Evolutionary conservation across 1,140 invertebrate genomes (phyloP).

Genomic region (Vollenhovia emeryi): DNA sequence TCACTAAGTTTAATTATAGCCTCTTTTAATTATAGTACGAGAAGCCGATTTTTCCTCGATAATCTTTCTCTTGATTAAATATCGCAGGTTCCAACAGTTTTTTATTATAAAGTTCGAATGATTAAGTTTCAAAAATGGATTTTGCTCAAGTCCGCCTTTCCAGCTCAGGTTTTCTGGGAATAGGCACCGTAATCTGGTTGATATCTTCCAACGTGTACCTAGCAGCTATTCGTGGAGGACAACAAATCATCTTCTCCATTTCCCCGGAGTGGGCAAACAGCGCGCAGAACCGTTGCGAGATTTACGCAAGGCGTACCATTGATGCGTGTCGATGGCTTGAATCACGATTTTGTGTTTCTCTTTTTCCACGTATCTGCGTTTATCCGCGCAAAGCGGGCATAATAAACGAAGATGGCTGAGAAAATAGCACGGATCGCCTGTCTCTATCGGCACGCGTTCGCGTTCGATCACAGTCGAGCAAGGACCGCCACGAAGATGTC

Average conservation of each 20-base stretch:
- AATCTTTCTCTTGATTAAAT: neutral
- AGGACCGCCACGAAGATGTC: neutral
- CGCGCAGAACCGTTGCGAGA: neutral
- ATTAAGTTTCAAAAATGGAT: neutral
- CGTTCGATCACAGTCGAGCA: neutral
- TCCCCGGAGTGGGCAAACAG: constrained; percentile 26
- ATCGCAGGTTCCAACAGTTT: neutral
- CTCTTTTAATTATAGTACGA: neutral
- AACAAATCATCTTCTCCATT: constrained; percentile 46
- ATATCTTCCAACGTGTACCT: neutral
- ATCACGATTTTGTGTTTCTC: constrained; percentile 3
- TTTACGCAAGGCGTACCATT: constrained; percentile 22
- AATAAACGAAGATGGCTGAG: constrained; percentile 31
- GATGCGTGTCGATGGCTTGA: constrained; percentile 15
- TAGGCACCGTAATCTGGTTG: neutral
- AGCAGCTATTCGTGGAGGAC: constrained; percentile 14
- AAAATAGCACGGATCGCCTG: constrained; percentile 52
- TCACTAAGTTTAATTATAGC: too few species aligned
- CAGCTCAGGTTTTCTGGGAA: neutral
- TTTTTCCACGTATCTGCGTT: constrained; percentile 22
- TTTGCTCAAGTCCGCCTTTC: neutral
- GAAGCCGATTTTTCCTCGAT: neutral
- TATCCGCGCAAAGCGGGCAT: constrained; percentile 32
- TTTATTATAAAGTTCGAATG: neutral
- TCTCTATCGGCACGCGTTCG: neutral